Evolutionary conservation across 2,797 vertebrate genomes (phyloP).

Genomic region (Fratercula arctica): DNA sequence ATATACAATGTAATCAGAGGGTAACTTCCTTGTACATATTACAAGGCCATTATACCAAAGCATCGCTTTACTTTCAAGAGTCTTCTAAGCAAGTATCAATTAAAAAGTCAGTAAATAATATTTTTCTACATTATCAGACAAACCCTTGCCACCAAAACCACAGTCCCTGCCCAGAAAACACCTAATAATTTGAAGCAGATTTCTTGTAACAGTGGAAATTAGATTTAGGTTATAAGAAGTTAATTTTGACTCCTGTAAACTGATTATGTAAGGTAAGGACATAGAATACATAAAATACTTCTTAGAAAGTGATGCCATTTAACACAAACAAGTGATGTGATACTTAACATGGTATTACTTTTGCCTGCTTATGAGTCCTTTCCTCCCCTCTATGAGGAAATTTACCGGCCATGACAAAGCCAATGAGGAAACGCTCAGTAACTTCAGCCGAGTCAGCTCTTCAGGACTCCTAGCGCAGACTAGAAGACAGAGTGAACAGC

Average conservation of each 20-base stretch:
- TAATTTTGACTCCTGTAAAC: background rate
- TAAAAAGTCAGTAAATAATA: background rate
- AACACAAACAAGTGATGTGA: background rate
- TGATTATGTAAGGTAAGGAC: background rate
- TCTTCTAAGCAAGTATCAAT: background rate
- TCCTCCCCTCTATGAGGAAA: background rate
- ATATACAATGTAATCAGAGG: background rate
- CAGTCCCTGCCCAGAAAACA: background rate
- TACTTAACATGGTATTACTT: background rate
- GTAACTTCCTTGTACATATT: background rate
- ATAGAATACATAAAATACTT: background rate
- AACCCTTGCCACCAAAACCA: background rate
- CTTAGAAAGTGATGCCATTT: background rate
- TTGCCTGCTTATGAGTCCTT: background rate
- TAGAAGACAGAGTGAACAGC: background rate
- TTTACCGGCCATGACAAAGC: background rate
- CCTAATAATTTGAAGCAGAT: background rate
- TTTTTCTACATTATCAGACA: background rate
- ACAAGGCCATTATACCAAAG: background rate
- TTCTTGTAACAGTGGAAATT: background rate
- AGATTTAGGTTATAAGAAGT: background rate
- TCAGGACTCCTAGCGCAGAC: background rate
- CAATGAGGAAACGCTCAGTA: background rate
- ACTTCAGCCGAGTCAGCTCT: background rate
- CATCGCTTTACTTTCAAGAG: background rate